phyloP scores from a whole-genome alignment of 2,113 vertebrate species.

The Corydoras sp. region DNA sequence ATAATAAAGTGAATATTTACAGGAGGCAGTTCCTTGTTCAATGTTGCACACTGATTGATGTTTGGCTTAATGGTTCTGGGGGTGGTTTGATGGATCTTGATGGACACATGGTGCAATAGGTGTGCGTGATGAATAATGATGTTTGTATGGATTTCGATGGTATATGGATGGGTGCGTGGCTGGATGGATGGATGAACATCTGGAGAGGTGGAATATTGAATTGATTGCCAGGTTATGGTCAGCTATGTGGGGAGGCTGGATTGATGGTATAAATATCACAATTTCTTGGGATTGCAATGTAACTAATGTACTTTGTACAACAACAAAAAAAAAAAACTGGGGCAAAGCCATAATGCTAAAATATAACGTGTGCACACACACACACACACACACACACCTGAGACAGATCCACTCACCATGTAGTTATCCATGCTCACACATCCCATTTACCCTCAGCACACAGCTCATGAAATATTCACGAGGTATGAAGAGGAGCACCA shows the following conservation, averaged over 20 bases:
- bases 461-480: constrained; percentile 16
- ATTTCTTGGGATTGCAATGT: too few species aligned
- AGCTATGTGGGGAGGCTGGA: background rate
- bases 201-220: background rate
- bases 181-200: background rate
- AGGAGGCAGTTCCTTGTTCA: too few species aligned
- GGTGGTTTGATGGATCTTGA: too few species aligned
- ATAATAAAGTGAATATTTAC: too few species aligned
- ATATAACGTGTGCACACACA: constrained; percentile 1
- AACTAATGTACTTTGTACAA: too few species aligned
- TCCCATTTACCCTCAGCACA: constrained; percentile 22
- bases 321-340: background rate
- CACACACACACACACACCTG: background rate
- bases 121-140: too few species aligned
- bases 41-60: too few species aligned
- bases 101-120: too few species aligned
- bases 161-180: background rate
- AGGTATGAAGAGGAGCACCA: constrained; percentile 10
- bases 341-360: background rate
- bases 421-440: constrained; percentile 24
- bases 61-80: too few species aligned
- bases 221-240: background rate
- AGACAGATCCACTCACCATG: constrained; percentile 11
- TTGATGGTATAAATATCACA: too few species aligned
- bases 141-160: background rate